These are phyloP conservation scores for Pseudocheirus occidentalis DNA, from an alignment of 2,797 vertebrate species.

Conservation along the genomic window DNA sequence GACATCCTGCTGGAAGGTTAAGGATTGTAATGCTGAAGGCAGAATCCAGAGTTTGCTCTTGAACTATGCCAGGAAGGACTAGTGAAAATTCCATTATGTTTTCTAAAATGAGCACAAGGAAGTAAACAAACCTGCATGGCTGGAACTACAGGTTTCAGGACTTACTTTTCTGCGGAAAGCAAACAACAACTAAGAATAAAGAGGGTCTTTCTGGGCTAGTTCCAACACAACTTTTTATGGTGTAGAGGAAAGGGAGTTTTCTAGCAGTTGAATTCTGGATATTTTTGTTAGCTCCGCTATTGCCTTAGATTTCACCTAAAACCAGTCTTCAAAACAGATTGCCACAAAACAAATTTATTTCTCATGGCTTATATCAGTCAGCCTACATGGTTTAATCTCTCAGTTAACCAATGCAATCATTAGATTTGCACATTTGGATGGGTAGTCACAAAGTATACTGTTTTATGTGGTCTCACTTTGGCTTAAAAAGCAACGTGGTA, in stretches of 20 bases:
- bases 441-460: background rate
- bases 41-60: constrained; percentile 25
- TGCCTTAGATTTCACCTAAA: background rate
- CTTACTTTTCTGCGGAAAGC: background rate
- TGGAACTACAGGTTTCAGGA: background rate
- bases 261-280: background rate
- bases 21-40: background rate
- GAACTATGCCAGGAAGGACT: constrained; percentile 23
- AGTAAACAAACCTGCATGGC: background rate
- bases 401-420: background rate
- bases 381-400: background rate
- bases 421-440: background rate
- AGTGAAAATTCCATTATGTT: constrained; percentile 43
- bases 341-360: background rate
- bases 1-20: constrained; percentile 18
- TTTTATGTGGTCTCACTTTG: background rate
- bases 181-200: background rate
- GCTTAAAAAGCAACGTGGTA: background rate
- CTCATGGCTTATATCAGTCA: background rate
- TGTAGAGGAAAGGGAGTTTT: background rate
- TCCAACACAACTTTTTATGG: background rate
- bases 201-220: background rate
- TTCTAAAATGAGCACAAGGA: constrained; percentile 30
- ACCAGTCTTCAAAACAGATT: background rate
- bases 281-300: background rate